A percentile compares a stretch with the other conserved stretches of the same genome.
Evolutionary conservation across 2,888 invertebrate species (phyloP).

Genomic region (Aspidiotus destructor): DNA sequence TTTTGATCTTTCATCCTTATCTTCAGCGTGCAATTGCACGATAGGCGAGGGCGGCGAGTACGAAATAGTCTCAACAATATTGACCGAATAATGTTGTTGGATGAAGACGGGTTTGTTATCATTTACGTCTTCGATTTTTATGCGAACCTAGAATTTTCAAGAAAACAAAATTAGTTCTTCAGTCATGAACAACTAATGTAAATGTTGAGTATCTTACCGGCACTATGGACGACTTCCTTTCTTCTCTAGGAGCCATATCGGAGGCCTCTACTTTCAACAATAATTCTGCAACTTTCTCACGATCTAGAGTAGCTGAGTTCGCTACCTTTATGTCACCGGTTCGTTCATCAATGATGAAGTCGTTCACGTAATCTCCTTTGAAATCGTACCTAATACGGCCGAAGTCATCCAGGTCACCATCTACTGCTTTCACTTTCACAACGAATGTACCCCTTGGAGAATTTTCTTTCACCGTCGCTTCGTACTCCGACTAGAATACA

Average conservation of each 20-base stretch:
- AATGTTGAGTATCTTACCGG: conserved; percentile 48
- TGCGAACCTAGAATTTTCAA: conserved; percentile 49
- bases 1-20: conserved; percentile 66
- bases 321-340: conserved; percentile 69
- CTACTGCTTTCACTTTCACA: conserved; percentile 62
- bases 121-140: conserved; percentile 73
- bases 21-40: conserved; percentile 66
- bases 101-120: conserved; percentile 78
- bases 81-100: conserved; percentile 64
- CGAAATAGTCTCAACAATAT: conserved; percentile 73
- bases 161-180: conserved; percentile 16
- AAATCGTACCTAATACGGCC: conserved; percentile 70
- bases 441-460: conserved; percentile 62
- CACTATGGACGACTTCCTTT: conserved; percentile 61
- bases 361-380: conserved; percentile 68
- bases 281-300: conserved; percentile 61
- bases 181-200: conserved; percentile 11
- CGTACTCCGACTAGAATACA: conserved; percentile 46
- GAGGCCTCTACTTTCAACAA: conserved; percentile 68
- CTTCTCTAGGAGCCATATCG: conserved; percentile 63
- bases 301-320: conserved; percentile 47
- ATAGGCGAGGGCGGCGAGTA: conserved; percentile 72
- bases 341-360: conserved; percentile 61
- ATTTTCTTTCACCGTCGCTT: conserved; percentile 65
- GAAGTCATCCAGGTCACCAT: conserved; percentile 67